Percentiles rank a stretch among this genome's conserved stretches.
Evolutionary conservation across 2,113 vertebrate genomes (phyloP).

Genomic region (Catharus minimus): DNA sequence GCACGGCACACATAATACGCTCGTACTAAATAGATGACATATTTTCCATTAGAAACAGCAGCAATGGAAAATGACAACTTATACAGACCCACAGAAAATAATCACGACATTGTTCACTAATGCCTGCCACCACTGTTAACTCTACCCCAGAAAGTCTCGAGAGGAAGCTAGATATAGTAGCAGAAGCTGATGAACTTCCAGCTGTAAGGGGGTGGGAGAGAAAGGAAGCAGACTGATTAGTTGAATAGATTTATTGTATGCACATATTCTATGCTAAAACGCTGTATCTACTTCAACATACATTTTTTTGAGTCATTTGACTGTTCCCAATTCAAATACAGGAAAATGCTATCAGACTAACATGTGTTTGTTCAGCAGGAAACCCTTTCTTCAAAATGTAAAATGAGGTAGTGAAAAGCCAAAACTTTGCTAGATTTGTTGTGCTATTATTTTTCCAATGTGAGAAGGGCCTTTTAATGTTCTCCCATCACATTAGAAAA

Average conservation of each 20-base stretch:
- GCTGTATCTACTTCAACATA: conserved; percentile 22
- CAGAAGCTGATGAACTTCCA: conserved; percentile 28
- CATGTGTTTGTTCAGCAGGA: conserved; percentile 40
- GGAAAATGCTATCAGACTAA: conserved; percentile 45
- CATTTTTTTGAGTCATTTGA: conserved; percentile 29
- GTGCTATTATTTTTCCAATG: not conserved
- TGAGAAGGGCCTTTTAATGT: not conserved
- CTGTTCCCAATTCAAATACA: conserved; percentile 48
- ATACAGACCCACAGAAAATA: not conserved
- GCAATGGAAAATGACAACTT: conserved; percentile 49
- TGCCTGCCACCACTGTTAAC: conserved; percentile 13
- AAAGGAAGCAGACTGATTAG: not conserved
- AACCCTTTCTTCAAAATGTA: conserved; percentile 19
- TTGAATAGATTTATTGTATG: conserved; percentile 3
- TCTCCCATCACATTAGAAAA: not conserved
- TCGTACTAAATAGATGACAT: not conserved
- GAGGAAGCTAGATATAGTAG: conserved; percentile 19
- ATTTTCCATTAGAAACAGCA: conserved; percentile 30
- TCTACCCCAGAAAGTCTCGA: conserved; percentile 4
- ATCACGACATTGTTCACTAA: not conserved
- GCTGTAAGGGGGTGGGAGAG: conserved; percentile 25
- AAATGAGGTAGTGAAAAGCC: conserved; percentile 25
- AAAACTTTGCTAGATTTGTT: not conserved
- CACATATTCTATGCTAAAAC: conserved; percentile 13
- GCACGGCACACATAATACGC: not conserved